Evolutionary conservation across 2,113 vertebrate genomes (phyloP).

Genomic region (Myxocyprinus asiaticus): DNA sequence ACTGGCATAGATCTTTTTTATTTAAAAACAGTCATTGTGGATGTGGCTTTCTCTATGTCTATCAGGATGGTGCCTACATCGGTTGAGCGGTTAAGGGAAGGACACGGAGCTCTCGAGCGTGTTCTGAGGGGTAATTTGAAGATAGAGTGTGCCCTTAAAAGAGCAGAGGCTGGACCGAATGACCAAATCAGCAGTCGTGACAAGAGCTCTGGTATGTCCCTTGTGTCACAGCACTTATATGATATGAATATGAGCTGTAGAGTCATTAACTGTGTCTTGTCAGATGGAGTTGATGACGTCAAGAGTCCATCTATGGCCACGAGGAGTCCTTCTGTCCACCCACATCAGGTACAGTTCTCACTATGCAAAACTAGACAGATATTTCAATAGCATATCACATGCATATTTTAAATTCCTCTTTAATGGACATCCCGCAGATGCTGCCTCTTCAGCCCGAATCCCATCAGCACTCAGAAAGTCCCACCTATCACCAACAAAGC

Average conservation of each 20-base stretch:
- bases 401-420: neutral
- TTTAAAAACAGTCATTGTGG: neutral
- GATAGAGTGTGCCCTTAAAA: slow-evolving; percentile 77
- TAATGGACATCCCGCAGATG: slow-evolving; percentile 47
- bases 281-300: slow-evolving; percentile 78
- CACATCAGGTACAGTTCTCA: slow-evolving; percentile 82
- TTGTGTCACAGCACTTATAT: too few relatives aligned
- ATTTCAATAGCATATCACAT: too few relatives aligned
- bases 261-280: slow-evolving; percentile 38
- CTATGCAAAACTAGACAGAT: neutral
- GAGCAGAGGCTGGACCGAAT: slow-evolving; percentile 74
- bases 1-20: too few relatives aligned
- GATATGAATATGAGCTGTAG: neutral
- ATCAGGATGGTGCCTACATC: slow-evolving; percentile 95
- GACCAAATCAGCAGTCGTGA: slow-evolving; percentile 65
- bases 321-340: slow-evolving; percentile 83
- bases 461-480: slow-evolving; percentile 81
- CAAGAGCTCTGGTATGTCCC: slow-evolving; percentile 69
- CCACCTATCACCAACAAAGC: slow-evolving; percentile 84
- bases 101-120: slow-evolving; percentile 87
- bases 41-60: neutral
- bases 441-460: slow-evolving; percentile 85
- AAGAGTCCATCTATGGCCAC: slow-evolving; percentile 76
- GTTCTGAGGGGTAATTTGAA: slow-evolving; percentile 86
- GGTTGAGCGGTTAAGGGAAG: slow-evolving; percentile 90